These are phyloP conservation scores for Halcyon badia DNA, from an alignment of 2,797 vertebrate genomes.

Conservation along the genomic window DNA sequence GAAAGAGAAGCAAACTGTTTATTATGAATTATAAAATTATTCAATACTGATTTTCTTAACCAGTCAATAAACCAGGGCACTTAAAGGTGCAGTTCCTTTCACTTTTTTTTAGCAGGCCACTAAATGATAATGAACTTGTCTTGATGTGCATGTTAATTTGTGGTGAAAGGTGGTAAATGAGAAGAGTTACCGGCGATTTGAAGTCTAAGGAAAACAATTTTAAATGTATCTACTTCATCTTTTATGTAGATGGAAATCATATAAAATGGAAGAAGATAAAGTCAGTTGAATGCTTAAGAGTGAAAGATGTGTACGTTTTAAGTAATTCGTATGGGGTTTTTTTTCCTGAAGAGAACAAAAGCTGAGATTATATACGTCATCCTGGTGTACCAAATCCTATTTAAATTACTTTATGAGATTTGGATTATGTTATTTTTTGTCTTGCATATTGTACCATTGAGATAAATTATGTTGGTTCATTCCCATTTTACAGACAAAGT, in stretches of 20 bases:
- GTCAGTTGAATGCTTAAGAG: constrained; percentile 65
- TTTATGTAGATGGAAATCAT: constrained; percentile 57
- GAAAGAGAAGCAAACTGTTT: not conserved
- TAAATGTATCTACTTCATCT: constrained; percentile 40
- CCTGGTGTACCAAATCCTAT: constrained; percentile 73
- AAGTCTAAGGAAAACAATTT: constrained; percentile 39
- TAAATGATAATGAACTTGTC: constrained; percentile 59
- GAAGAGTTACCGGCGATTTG: constrained; percentile 24
- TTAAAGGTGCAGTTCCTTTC: not conserved
- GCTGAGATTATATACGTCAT: constrained; percentile 69
- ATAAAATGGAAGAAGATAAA: constrained; percentile 55
- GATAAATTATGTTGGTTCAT: constrained; percentile 50
- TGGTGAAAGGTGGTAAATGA: constrained; percentile 50
- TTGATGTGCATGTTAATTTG: constrained; percentile 60
- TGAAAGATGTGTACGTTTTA: constrained; percentile 70
- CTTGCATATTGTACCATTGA: constrained; percentile 51
- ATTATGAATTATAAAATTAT: not conserved
- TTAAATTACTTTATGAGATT: constrained; percentile 78
- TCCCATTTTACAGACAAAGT: constrained; percentile 49
- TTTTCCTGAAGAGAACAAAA: constrained; percentile 67
- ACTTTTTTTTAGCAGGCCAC: constrained; percentile 7
- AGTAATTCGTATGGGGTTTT: constrained; percentile 30
- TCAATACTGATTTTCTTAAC: not conserved
- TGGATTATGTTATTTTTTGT: constrained; percentile 68
- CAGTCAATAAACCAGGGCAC: not conserved